These are phyloP conservation scores for Dipodomys merriami DNA, from an alignment of 2,113 vertebrate species.

Conservation along the genomic window DNA sequence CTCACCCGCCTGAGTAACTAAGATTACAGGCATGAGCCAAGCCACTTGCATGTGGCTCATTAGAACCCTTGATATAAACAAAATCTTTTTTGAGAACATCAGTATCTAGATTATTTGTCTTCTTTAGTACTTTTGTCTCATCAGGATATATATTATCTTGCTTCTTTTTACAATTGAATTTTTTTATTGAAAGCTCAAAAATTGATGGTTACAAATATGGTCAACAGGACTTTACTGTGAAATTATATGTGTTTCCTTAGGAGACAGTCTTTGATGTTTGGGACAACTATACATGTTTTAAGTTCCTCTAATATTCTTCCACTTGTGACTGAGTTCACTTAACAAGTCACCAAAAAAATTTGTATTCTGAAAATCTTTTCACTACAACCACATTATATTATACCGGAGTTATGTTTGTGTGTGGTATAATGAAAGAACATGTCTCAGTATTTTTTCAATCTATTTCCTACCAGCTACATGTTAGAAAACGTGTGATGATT, in stretches of 20 bases:
- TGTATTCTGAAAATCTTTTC: neutral
- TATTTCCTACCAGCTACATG: neutral
- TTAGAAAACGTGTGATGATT: neutral
- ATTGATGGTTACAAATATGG: neutral
- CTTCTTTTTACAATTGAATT: neutral
- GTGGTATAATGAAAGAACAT: neutral
- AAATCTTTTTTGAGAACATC: neutral
- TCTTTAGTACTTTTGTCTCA: neutral
- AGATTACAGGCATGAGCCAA: no score
- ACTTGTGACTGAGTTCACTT: neutral
- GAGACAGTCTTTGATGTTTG: neutral
- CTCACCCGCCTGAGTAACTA: no score
- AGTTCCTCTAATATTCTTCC: neutral
- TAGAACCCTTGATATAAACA: neutral
- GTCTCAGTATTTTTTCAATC: neutral
- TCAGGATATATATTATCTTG: neutral
- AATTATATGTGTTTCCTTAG: neutral
- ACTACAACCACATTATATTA: neutral
- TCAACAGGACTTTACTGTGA: neutral
- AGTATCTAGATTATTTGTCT: neutral
- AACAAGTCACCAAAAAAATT: neutral
- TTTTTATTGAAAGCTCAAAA: neutral
- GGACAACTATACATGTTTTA: neutral
- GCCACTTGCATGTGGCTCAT: no score
- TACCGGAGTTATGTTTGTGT: neutral